These are phyloP conservation scores for Sarcophaga subvicina DNA, from an alignment of 2,888 invertebrate species.

Conservation along the genomic window DNA sequence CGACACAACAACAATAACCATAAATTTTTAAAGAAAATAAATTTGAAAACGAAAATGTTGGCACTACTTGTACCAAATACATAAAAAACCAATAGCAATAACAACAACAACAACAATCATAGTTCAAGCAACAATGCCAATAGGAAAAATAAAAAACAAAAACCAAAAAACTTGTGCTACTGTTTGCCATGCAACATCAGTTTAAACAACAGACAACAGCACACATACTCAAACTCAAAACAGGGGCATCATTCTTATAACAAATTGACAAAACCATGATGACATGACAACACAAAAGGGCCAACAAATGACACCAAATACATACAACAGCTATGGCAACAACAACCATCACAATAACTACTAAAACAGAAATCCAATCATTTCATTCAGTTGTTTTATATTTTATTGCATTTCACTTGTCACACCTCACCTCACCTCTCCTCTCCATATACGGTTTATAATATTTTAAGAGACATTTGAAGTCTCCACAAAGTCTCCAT, in stretches of 20 bases:
- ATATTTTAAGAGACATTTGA: slow-evolving; percentile 51
- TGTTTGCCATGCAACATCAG: slow-evolving; percentile 39
- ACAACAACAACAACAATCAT: slow-evolving; percentile 14
- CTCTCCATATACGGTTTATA: background rate
- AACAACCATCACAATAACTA: slow-evolving; percentile 10
- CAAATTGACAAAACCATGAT: slow-evolving; percentile 59
- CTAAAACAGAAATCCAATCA: slow-evolving; percentile 50
- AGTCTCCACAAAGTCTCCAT: slow-evolving; percentile 67
- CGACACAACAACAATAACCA: slow-evolving; percentile 61
- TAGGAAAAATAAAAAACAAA: background rate
- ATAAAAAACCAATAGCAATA: slow-evolving; percentile 49
- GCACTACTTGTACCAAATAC: slow-evolving; percentile 64
- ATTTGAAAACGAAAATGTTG: slow-evolving; percentile 65
- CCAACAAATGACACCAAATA: slow-evolving; percentile 58
- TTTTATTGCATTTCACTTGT: background rate
- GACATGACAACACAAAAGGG: slow-evolving; percentile 61
- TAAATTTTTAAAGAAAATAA: slow-evolving; percentile 68
- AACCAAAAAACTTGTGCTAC: background rate
- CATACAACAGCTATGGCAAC: slow-evolving; percentile 1
- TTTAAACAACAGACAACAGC: slow-evolving; percentile 8
- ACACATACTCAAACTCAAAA: background rate
- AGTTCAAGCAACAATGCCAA: slow-evolving; percentile 15
- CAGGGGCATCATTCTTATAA: slow-evolving; percentile 11
- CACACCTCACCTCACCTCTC: background rate
- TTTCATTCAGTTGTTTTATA: slow-evolving; percentile 42